Evolutionary conservation across 1,140 invertebrate species (phyloP).

Genomic region (Eumeta japonica): DNA sequence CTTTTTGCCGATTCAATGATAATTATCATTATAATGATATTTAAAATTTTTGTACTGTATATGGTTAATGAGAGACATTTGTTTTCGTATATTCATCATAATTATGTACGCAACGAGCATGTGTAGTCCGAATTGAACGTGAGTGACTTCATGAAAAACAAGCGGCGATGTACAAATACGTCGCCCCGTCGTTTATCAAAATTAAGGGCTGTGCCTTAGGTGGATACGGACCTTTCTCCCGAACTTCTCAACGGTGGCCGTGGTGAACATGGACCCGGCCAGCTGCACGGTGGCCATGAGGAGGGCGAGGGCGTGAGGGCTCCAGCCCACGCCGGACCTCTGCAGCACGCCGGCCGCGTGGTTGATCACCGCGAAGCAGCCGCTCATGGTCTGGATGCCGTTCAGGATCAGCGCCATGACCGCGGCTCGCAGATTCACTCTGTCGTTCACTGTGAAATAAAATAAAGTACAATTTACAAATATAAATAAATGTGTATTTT

Average conservation of each 20-base stretch:
- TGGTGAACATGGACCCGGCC: slow-evolving; percentile 24
- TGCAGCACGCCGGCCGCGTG: slow-evolving; percentile 23
- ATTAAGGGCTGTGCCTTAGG: background rate
- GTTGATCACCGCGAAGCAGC: slow-evolving; percentile 30
- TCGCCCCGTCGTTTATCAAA: background rate
- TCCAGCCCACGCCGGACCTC: slow-evolving; percentile 18
- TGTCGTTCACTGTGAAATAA: slow-evolving; percentile 18
- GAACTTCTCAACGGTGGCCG: slow-evolving; percentile 24
- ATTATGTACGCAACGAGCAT: background rate
- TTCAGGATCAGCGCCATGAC: slow-evolving; percentile 22
- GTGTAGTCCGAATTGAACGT: background rate
- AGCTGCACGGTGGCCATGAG: slow-evolving; percentile 21
- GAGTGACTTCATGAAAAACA: background rate
- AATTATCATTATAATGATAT: too few species aligned
- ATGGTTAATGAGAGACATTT: too few species aligned
- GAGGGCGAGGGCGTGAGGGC: slow-evolving; percentile 20
- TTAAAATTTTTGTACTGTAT: too few species aligned
- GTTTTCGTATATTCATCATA: too few species aligned
- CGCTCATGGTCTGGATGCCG: slow-evolving; percentile 25
- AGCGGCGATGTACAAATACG: background rate
- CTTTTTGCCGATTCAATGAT: too few species aligned
- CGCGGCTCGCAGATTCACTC: slow-evolving; percentile 16
- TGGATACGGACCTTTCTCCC: slow-evolving; percentile 26
- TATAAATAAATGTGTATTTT: too few species aligned
- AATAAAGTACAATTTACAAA: background rate